Base-by-base conservation (phyloP, 2,113 vertebrate species). In the Dicaeum eximium region DNA sequence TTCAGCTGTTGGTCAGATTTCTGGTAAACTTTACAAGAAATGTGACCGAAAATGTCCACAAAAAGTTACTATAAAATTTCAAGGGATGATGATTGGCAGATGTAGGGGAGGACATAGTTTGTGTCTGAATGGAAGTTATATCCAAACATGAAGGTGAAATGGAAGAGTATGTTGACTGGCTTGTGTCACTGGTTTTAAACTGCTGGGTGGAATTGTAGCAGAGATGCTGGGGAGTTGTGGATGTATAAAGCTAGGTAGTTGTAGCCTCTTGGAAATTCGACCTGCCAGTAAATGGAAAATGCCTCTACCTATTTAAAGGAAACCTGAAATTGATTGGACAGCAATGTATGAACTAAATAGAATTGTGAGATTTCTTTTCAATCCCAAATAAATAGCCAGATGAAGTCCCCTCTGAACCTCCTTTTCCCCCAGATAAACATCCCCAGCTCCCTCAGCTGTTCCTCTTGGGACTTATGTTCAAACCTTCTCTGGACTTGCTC, bases 51-150 rank as follows among this genome's bases (percentile, higher is more conserved):
- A 62, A 30, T 11, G 7, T 50, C 66, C 11, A 35, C 27, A 48
- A 24, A 13, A 54, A 61, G 15, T 73, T 62, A 19, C 4, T 8
- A 1, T 25, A 16, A 61, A 61, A 30, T 38, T 87, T 62, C 16
- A 45, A 50, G 42, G 42, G 31, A 7, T 4, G 1, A 11, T 56
- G 11, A 9, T 70, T 1, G 1, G 20, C 21, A 40, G 11, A 6
- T 83, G 12, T 3, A 45, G 13, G 6, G 21, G 14, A 67, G 28
- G 58, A 13, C 24, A 18, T 4, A 16, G 21, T 80, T 83, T 11
- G 7, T 47, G 20, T 47, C 11, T 24, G 35, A 61, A 20, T 23
- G n/a, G 58, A 64, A 33, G 3, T 58, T 42, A 8, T 47, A 75
- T 51, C 54, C 38, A 50, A 38, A 38, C 18, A 11, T 23, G 24